These are phyloP conservation scores for Drosophila sulfurigaster DNA, from an alignment of 1,140 invertebrate genomes.

Conservation along the genomic window DNA sequence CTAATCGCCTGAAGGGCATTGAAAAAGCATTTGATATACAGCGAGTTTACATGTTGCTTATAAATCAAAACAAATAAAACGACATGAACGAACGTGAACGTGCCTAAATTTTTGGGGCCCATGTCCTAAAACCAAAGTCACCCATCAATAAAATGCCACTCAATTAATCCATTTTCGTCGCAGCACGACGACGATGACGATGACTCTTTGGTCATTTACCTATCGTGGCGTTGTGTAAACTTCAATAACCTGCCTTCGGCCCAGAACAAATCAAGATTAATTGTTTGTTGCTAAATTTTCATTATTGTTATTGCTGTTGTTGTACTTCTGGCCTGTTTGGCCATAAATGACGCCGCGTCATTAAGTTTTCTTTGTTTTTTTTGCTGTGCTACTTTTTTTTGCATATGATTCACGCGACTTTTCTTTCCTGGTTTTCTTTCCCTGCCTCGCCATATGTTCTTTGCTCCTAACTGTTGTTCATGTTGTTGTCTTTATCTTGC, in stretches of 20 bases:
- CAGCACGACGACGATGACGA: conserved; percentile 39
- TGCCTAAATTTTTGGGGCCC: not conserved
- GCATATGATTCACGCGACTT: conserved; percentile 74
- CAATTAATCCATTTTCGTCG: conserved; percentile 61
- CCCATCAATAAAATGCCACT: conserved; percentile 64
- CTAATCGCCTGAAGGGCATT: conserved; percentile 23
- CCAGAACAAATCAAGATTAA: conserved; percentile 69
- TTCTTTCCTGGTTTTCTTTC: conserved; percentile 46
- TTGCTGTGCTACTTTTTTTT: conserved; percentile 64
- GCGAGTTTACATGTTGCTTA: conserved; percentile 36
- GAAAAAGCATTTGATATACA: conserved; percentile 36
- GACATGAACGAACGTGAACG: not conserved
- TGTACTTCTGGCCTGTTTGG: conserved; percentile 2
- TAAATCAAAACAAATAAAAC: conserved; percentile 44
- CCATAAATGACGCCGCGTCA: conserved; percentile 37
- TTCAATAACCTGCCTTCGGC: conserved; percentile 18
- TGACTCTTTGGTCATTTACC: conserved; percentile 73
- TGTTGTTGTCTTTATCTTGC: conserved; percentile 29
- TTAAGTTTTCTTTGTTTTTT: conserved; percentile 35
- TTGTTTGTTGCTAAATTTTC: conserved; percentile 61
- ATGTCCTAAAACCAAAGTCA: conserved; percentile 51
- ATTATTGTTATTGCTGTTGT: conserved; percentile 25
- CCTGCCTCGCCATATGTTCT: conserved; percentile 41
- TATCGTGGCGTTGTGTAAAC: conserved; percentile 52
- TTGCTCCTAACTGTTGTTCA: conserved; percentile 39